These are phyloP conservation scores for Eciton burchellii DNA, from an alignment of 1,140 invertebrate genomes.

Conservation along the genomic window DNA sequence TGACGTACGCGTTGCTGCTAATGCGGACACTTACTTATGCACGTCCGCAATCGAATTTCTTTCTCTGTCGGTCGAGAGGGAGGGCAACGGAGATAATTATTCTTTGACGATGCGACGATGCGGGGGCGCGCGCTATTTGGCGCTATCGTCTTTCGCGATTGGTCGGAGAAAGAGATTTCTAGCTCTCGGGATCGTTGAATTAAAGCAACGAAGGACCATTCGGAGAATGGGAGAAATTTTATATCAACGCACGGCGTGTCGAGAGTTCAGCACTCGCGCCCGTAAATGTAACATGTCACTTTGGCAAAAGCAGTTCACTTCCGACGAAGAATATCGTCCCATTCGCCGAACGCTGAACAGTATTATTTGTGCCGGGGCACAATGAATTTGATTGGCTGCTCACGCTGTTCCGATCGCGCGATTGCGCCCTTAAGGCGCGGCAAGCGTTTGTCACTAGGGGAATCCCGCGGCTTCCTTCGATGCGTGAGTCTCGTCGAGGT, in stretches of 20 bases:
- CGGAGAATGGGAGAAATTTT: no score
- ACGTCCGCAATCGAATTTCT: conserved; percentile 16
- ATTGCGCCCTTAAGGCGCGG: background rate
- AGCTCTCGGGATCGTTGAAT: background rate
- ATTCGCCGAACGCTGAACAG: conserved; percentile 1
- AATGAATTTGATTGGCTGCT: conserved; percentile 14
- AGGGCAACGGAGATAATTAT: background rate
- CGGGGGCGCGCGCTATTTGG: no score
- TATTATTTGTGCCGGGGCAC: no score
- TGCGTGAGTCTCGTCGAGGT: conserved; percentile 10
- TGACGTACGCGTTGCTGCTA: background rate
- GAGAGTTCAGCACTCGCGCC: background rate
- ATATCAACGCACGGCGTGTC: no score
- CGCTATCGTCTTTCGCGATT: background rate
- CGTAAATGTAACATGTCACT: conserved; percentile 1
- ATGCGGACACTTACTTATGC: conserved; percentile 13
- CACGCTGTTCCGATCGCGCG: background rate
- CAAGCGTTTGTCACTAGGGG: conserved; percentile 1
- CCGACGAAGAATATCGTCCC: conserved; percentile 3
- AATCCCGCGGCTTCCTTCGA: conserved; percentile 33
- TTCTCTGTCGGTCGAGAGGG: background rate
- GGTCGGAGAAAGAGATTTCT: background rate
- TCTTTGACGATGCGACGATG: background rate
- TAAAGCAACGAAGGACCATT: no score
- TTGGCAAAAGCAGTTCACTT: background rate